Percentiles rank a stretch among this genome's conserved stretches.
Evolutionary conservation across 2,888 invertebrate species (phyloP).

Genomic region (Drosophila falleni): DNA sequence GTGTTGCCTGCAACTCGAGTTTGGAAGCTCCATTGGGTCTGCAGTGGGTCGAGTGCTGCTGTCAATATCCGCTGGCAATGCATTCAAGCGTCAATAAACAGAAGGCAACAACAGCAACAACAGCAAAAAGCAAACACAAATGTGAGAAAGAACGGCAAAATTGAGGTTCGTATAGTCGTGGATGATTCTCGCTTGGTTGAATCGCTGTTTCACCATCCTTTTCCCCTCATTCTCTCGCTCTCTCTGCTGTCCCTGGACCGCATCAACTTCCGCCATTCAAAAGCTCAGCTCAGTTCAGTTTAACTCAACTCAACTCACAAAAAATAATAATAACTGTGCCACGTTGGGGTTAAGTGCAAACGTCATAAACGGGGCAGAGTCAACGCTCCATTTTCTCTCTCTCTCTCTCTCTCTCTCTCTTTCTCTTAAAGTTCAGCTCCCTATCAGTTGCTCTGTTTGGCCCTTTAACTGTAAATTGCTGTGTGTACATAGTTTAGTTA

Average conservation of each 20-base stretch:
- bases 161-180: conserved; percentile 20
- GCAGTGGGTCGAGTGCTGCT: conserved; percentile 33
- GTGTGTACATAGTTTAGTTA: conserved; percentile 56
- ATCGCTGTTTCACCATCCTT: not conserved
- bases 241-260: not conserved
- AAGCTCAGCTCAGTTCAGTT: conserved; percentile 38
- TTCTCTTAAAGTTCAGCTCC: conserved; percentile 3
- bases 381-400: conserved; percentile 59
- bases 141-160: conserved; percentile 42
- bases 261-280: conserved; percentile 52
- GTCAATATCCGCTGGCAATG: conserved; percentile 72
- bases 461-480: conserved; percentile 65
- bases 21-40: conserved; percentile 24
- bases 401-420: not conserved
- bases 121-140: conserved; percentile 21
- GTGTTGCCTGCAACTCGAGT: not conserved
- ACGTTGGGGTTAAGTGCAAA: conserved; percentile 75
- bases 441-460: conserved; percentile 31
- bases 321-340: conserved; percentile 73
- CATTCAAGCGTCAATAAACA: conserved; percentile 71
- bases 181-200: conserved; percentile 56
- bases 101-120: conserved; percentile 24
- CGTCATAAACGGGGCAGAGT: conserved; percentile 70
- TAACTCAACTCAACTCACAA: conserved; percentile 20
- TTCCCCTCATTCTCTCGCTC: not conserved